phyloP scores from a whole-genome alignment of 2,888 invertebrate species.

The Ramazzottius varieornatus region DNA sequence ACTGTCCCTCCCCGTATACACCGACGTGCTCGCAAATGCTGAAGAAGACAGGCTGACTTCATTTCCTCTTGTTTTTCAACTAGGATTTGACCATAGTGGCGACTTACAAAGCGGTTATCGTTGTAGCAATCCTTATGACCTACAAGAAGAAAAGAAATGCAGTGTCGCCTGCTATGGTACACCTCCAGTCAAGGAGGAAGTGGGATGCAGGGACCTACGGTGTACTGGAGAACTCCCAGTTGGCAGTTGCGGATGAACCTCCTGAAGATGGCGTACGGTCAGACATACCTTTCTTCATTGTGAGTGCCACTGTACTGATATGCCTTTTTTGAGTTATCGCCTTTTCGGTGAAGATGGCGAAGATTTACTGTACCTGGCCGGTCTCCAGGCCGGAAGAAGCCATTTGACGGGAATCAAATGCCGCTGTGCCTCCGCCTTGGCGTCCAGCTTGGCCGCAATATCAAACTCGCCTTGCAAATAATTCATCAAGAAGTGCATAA shows the following conservation, averaged over 20 bases:
- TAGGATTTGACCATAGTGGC: too few species aligned
- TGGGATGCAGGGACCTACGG: constrained; percentile 64
- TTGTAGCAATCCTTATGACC: constrained; percentile 30
- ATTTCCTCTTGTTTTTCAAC: too few species aligned
- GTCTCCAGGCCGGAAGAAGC: not conserved
- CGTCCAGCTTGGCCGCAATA: constrained; percentile 34
- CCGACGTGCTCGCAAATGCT: constrained; percentile 56
- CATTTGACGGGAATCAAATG: not conserved
- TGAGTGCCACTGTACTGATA: not conserved
- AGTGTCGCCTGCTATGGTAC: too few species aligned
- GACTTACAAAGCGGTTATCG: constrained; percentile 60
- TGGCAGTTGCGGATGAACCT: constrained; percentile 80
- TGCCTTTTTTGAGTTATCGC: not conserved
- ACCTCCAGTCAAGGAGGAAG: too few species aligned
- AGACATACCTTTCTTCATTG: not conserved
- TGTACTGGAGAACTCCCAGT: constrained; percentile 83
- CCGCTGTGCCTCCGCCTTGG: not conserved
- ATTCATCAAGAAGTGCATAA: constrained; percentile 73
- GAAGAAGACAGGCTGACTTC: constrained; percentile 20
- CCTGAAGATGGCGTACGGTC: constrained; percentile 31
- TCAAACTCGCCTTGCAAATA: constrained; percentile 63
- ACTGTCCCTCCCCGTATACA: constrained; percentile 73
- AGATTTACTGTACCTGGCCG: not conserved
- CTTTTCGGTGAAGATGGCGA: not conserved
- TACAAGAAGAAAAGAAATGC: too few species aligned